phyloP scores from a whole-genome alignment of 2,888 invertebrate species.

The Hirtodrosophila confusa region DNA sequence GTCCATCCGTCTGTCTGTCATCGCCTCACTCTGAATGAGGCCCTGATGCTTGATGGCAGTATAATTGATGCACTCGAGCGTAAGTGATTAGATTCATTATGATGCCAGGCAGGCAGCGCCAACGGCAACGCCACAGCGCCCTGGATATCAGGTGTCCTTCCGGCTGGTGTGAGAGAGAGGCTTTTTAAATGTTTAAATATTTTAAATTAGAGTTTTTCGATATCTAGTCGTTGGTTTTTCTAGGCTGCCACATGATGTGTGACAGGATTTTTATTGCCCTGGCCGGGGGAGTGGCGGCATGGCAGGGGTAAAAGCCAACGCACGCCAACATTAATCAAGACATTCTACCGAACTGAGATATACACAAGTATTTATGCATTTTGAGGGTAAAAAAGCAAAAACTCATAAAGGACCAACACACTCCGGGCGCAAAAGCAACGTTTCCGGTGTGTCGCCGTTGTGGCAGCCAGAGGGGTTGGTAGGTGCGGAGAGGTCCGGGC shows the following conservation, averaged over 20 bases:
- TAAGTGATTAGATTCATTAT: slow-evolving; percentile 84
- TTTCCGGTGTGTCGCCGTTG: slow-evolving; percentile 73
- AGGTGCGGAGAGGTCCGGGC: background rate
- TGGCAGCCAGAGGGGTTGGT: background rate
- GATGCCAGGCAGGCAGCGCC: slow-evolving; percentile 63
- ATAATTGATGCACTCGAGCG: slow-evolving; percentile 84
- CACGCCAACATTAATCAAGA: slow-evolving; percentile 78
- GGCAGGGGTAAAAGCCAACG: slow-evolving; percentile 71
- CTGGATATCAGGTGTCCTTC: slow-evolving; percentile 62
- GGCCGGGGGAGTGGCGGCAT: slow-evolving; percentile 6
- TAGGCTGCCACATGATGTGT: slow-evolving; percentile 70
- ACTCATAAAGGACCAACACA: slow-evolving; percentile 67
- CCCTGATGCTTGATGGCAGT: slow-evolving; percentile 78
- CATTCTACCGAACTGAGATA: slow-evolving; percentile 51
- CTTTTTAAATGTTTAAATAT: slow-evolving; percentile 45
- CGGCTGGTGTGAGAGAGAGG: slow-evolving; percentile 8
- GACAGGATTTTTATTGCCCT: slow-evolving; percentile 72
- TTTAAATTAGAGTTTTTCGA: slow-evolving; percentile 27
- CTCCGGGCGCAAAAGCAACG: slow-evolving; percentile 75
- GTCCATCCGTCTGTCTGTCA: slow-evolving; percentile 51
- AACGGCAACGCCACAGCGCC: slow-evolving; percentile 16
- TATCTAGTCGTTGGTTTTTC: slow-evolving; percentile 4
- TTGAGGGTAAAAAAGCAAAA: slow-evolving; percentile 66
- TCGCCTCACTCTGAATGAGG: slow-evolving; percentile 44
- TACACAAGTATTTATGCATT: slow-evolving; percentile 68